Evolutionary conservation across 1,140 invertebrate genomes (phyloP).

Genomic region (Aphaenogaster floridana): DNA sequence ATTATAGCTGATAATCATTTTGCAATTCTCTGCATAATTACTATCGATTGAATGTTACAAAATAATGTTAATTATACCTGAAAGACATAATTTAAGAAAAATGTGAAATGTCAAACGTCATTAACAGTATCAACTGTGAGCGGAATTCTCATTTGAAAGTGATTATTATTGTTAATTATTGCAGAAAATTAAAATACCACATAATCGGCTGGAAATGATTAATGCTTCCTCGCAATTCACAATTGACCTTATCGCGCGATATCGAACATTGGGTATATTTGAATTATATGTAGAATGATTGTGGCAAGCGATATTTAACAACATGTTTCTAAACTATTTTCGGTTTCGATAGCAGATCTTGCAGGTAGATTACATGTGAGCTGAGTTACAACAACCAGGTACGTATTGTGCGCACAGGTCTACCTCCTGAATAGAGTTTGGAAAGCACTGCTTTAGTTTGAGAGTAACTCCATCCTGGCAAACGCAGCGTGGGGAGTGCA

Average conservation of each 20-base stretch:
- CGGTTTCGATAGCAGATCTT: not conserved
- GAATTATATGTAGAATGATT: not conserved
- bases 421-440: constrained; percentile 19
- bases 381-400: not conserved
- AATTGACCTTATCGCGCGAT: not conserved
- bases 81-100: not conserved
- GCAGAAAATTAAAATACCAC: not conserved
- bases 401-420: constrained; percentile 21
- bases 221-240: not conserved
- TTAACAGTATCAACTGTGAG: not conserved
- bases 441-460: constrained; percentile 47
- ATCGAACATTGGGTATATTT: not conserved
- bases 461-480: constrained; percentile 12
- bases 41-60: not conserved
- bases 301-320: not conserved
- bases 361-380: constrained; percentile 9
- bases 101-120: not conserved
- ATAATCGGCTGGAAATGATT: not conserved
- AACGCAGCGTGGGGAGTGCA: constrained; percentile 33
- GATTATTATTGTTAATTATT: not conserved
- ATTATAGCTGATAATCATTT: not conserved
- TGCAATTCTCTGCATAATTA: not conserved
- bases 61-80: not conserved
- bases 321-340: not conserved
- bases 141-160: not conserved